Conservation (phyloP, 2,797 vertebrate genomes). For the Vultur gryphus region DNA sequence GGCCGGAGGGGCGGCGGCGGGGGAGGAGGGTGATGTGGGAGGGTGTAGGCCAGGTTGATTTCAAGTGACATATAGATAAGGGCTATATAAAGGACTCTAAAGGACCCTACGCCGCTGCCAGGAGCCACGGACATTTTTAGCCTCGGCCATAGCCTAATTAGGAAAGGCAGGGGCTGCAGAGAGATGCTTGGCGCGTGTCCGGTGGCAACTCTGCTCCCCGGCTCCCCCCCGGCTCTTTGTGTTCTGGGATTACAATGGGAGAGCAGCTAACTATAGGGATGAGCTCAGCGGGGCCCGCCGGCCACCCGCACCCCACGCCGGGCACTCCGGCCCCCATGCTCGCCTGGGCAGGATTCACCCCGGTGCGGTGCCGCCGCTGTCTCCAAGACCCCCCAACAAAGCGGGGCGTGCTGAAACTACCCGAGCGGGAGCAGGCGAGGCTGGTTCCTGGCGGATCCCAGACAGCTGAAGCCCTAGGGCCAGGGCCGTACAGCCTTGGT, state of each 20-base stretch:
- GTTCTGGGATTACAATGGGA: constrained; percentile 69
- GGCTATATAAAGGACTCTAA: constrained; percentile 71
- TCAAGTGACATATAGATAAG: constrained; percentile 62
- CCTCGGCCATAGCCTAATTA: constrained; percentile 69
- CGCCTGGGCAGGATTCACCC: accelerated
- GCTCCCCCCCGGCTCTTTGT: constrained; percentile 62
- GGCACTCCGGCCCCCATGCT: accelerated
- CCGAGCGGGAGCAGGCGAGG: not conserved
- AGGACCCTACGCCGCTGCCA: constrained; percentile 45
- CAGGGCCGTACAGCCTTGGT: not conserved
- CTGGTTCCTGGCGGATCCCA: not conserved
- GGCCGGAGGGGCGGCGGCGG: not conserved
- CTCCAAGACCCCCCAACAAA: not conserved
- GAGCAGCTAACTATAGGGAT: constrained; percentile 68
- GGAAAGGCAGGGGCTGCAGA: constrained; percentile 63
- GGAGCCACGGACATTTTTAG: constrained; percentile 49
- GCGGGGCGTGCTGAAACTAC: not conserved
- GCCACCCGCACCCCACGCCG: accelerated
- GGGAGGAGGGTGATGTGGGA: not conserved
- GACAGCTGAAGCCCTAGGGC: constrained; percentile 32
- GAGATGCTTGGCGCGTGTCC: constrained; percentile 64
- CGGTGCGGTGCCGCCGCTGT: accelerated
- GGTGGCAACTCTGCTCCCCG: not conserved
- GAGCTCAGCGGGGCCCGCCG: constrained; percentile 47
- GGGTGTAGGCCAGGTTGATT: constrained; percentile 54